Evolutionary conservation across 30 jellyfish, hydroid and myxozoan species (phyloP).

Genomic region (Aurelia sp.): DNA sequence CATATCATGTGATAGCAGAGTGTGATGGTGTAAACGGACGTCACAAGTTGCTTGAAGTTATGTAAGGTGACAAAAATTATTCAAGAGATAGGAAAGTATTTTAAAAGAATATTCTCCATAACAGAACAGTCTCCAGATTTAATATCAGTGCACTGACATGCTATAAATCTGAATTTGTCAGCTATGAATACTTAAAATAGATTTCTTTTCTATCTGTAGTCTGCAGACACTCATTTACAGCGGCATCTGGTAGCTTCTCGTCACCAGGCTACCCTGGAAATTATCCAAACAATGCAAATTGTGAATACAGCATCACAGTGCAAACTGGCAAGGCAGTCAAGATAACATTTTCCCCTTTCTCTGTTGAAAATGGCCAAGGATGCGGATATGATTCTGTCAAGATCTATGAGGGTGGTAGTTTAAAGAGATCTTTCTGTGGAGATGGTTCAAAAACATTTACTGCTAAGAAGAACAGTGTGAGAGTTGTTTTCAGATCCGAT

Average conservation of each 20-base stretch:
- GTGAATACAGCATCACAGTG: background rate
- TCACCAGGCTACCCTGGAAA: background rate
- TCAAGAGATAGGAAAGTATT: too few relatives aligned
- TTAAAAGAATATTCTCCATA: too few relatives aligned
- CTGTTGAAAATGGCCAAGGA: background rate
- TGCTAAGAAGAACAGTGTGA: background rate
- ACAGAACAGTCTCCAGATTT: too few relatives aligned
- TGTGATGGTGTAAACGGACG: too few relatives aligned
- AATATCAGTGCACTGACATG: too few relatives aligned
- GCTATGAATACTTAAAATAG: background rate
- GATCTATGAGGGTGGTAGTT: background rate
- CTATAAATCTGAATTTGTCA: background rate
- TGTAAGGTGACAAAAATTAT: too few relatives aligned
- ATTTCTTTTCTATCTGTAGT: background rate
- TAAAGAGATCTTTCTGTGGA: background rate
- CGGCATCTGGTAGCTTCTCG: constrained; percentile 11
- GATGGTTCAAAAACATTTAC: background rate
- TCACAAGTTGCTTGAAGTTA: too few relatives aligned
- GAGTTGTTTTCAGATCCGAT: background rate
- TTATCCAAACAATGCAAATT: constrained; percentile 6
- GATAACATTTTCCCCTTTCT: background rate
- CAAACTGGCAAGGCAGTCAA: constrained; percentile 1
- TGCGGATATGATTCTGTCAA: background rate
- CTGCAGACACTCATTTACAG: constrained; percentile 9
- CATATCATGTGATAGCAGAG: too few relatives aligned